Percentiles rank a stretch among this genome's conserved stretches.
Evolutionary conservation across 2,113 vertebrate genomes (phyloP).

Genomic region (Perognathus longimembris): DNA sequence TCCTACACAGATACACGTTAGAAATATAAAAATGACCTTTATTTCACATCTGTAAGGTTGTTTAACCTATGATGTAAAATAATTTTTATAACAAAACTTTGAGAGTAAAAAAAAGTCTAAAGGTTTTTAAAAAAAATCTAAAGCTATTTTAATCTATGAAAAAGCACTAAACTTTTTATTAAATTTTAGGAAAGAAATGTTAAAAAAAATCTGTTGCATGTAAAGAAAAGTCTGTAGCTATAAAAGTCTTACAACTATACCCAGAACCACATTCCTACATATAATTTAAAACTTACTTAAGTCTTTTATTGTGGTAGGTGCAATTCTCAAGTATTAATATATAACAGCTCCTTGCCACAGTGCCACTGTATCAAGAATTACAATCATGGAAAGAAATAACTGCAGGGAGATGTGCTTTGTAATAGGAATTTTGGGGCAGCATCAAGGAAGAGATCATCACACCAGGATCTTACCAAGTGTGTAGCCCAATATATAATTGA

Average conservation of each 20-base stretch:
- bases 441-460: not conserved
- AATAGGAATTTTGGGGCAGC: not conserved
- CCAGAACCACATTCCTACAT: not conserved
- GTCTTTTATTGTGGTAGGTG: not conserved
- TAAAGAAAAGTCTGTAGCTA: not conserved
- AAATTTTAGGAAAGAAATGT: slow-evolving; percentile 29
- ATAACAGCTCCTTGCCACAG: not conserved
- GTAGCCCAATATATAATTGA: not conserved
- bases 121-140: not conserved
- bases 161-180: not conserved
- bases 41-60: slow-evolving; percentile 38
- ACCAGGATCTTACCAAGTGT: not conserved
- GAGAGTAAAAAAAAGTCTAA: slow-evolving; percentile 43
- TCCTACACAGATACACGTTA: not conserved
- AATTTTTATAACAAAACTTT: slow-evolving; percentile 47
- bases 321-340: slow-evolving; percentile 23
- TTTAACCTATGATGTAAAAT: slow-evolving; percentile 59
- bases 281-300: slow-evolving; percentile 37
- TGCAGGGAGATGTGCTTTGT: slow-evolving; percentile 16
- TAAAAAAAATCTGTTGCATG: not conserved
- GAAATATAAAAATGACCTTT: slow-evolving; percentile 45
- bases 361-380: not conserved
- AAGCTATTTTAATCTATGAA: not conserved
- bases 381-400: slow-evolving; percentile 25
- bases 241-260: not conserved